phyloP scores from a whole-genome alignment of 2,888 invertebrate species.

The Andrena dorsata region DNA sequence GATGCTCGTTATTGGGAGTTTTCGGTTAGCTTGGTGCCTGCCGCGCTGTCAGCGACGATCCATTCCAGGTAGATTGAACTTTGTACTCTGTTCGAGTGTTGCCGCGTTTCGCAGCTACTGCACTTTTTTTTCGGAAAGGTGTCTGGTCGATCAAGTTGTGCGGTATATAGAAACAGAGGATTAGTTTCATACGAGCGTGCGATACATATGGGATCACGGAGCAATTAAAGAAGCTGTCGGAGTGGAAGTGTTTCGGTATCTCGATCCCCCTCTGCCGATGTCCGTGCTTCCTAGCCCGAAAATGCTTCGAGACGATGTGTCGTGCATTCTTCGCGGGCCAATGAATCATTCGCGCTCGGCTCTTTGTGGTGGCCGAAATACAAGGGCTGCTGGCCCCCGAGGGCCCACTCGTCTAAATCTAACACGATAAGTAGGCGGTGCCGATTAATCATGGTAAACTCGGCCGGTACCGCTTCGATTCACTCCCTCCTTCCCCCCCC shows the following conservation, averaged over 20 bases:
- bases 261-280: background rate
- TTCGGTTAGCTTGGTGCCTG: background rate
- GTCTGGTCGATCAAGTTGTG: too few species aligned
- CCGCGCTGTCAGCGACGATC: too few species aligned
- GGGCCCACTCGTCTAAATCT: slow-evolving; percentile 75
- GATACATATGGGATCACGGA: background rate
- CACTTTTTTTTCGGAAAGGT: too few species aligned
- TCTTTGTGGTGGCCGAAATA: slow-evolving; percentile 73
- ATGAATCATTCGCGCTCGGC: slow-evolving; percentile 68
- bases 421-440: slow-evolving; percentile 82
- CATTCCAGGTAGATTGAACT: slow-evolving; percentile 3
- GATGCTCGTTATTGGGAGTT: slow-evolving; percentile 26
- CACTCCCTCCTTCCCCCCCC: slow-evolving; percentile 52
- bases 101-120: background rate
- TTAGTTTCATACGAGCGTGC: too few species aligned
- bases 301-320: slow-evolving; percentile 62
- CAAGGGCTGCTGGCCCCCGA: slow-evolving; percentile 71
- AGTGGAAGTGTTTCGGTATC: background rate
- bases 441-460: slow-evolving; percentile 82
- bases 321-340: slow-evolving; percentile 67
- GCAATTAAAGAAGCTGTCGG: slow-evolving; percentile 4
- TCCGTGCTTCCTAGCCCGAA: slow-evolving; percentile 33
- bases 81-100: background rate
- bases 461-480: slow-evolving; percentile 68
- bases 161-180: too few species aligned